Base-by-base conservation (phyloP, 2,888 invertebrate genomes). In the Megastigmus dorsalis region DNA sequence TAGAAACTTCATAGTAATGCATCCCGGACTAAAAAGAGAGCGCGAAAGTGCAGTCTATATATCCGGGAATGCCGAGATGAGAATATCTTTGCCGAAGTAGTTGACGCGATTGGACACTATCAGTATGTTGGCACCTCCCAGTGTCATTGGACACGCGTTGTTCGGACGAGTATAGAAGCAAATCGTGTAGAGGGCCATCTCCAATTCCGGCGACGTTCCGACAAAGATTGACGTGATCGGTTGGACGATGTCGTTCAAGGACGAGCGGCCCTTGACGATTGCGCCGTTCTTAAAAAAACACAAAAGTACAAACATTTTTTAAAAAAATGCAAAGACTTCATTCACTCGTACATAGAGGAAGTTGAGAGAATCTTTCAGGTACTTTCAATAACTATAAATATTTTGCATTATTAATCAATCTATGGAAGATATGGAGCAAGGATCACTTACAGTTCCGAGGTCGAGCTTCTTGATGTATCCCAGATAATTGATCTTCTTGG, bases 171-270 rank as follows among this genome's bases (percentile, higher is more conserved):
- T 89, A 65, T 95, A 90, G 86, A 95, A 97, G 84, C 98, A 98
- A 10, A 96, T 90, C 0, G 97, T 95, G 86, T 96, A 97, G 2
- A 97, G 88, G 0, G 97, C 95, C 88, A 98, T 91, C 88, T 98
- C 97, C 79, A 97, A 89, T 89, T 97, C 97, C 0, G 97, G 97
- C 57, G 96, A 96, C 5, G 95, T 95, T 26, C 96, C 96, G 62
- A 96, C 90, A 80, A 96, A 95, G 89, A 96, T 91, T 0, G 92
- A 91, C 60, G 93, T 93, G 0, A 95, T 93, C 0, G 95, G 95
- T 84, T 96, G 95, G 77, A 93, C 92, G 1, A 91, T 89, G 1
- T 92, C 92, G 83, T 93, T 92, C 84, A 94, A 92, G 54, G 90
- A 91, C 78, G 95, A 93, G 76, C 95, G 94, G 63, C 92, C 87